A percentile compares a stretch with the other conserved stretches of the same genome.
These are phyloP conservation scores for Phortica magna DNA, from an alignment of 2,888 invertebrate genomes.

Conservation along the genomic window DNA sequence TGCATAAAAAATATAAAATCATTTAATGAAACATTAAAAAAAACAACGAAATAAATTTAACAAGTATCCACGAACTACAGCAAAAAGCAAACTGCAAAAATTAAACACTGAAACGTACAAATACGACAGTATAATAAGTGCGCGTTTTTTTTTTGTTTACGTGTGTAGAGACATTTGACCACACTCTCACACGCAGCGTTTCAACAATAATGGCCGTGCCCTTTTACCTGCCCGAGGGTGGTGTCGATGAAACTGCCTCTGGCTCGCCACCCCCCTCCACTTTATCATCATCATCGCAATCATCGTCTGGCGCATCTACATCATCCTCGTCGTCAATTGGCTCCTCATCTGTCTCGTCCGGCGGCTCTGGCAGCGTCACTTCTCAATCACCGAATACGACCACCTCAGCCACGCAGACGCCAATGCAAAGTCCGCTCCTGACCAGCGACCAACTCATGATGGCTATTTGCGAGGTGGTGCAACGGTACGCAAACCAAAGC, in stretches of 20 bases:
- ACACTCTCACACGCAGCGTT: slow-evolving; percentile 17
- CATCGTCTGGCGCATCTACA: slow-evolving; percentile 50
- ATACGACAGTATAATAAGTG: not conserved
- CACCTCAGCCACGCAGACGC: slow-evolving; percentile 74
- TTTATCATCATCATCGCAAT: slow-evolving; percentile 35
- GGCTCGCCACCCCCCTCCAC: slow-evolving; percentile 54
- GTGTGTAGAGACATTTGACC: not conserved
- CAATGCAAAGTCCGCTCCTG: slow-evolving; percentile 71
- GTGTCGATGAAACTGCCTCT: slow-evolving; percentile 73
- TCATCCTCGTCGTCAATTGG: slow-evolving; percentile 52
- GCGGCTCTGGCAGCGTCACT: slow-evolving; percentile 67
- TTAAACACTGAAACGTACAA: not conserved
- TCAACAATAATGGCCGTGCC: slow-evolving; percentile 76
- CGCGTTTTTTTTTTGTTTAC: not conserved
- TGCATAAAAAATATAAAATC: slow-evolving; percentile 68
- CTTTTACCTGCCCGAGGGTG: slow-evolving; percentile 78
- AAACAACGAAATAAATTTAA: slow-evolving; percentile 15
- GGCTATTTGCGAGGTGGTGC: slow-evolving; percentile 76
- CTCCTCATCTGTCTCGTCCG: slow-evolving; percentile 58
- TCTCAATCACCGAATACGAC: slow-evolving; percentile 76
- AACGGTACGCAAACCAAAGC: slow-evolving; percentile 64
- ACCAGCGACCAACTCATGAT: slow-evolving; percentile 75
- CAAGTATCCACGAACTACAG: slow-evolving; percentile 47
- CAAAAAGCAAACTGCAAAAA: slow-evolving; percentile 18
- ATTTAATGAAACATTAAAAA: slow-evolving; percentile 52